phyloP scores from a whole-genome alignment of 2,113 vertebrate species.

The Phyllopteryx taeniolatus region DNA sequence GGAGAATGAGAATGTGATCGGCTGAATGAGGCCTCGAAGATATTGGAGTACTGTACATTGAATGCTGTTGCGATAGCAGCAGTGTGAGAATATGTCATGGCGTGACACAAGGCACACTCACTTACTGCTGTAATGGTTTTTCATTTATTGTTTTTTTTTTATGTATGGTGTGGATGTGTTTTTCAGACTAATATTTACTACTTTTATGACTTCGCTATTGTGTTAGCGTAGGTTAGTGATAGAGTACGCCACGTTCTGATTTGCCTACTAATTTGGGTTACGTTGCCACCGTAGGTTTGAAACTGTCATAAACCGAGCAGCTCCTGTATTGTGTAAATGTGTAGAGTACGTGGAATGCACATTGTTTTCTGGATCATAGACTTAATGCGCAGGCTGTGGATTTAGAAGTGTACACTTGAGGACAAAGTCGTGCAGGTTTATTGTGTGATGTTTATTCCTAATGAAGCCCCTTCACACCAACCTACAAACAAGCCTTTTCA shows the following conservation, averaged over 20 bases:
- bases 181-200: not conserved
- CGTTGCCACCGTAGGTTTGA: not conserved
- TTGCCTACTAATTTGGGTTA: not conserved
- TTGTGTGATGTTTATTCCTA: constrained; percentile 36
- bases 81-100: not conserved
- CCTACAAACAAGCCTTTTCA: constrained; percentile 40
- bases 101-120: not conserved
- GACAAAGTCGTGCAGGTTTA: constrained; percentile 21
- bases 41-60: not conserved
- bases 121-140: not conserved
- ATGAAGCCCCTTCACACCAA: constrained; percentile 31
- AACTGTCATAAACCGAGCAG: not conserved
- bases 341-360: not conserved
- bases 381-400: constrained; percentile 39
- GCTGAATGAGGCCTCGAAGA: not conserved
- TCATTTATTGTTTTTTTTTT: not conserved
- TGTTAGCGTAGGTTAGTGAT: not conserved
- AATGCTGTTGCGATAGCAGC: not conserved
- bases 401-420: constrained; percentile 25
- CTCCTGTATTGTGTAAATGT: not conserved
- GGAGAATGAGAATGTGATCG: not conserved
- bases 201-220: not conserved
- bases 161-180: not conserved
- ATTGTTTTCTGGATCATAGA: constrained; percentile 22
- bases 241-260: not conserved